phyloP scores from a whole-genome alignment of 2,888 invertebrate species.

The Tubulanus polymorphus region DNA sequence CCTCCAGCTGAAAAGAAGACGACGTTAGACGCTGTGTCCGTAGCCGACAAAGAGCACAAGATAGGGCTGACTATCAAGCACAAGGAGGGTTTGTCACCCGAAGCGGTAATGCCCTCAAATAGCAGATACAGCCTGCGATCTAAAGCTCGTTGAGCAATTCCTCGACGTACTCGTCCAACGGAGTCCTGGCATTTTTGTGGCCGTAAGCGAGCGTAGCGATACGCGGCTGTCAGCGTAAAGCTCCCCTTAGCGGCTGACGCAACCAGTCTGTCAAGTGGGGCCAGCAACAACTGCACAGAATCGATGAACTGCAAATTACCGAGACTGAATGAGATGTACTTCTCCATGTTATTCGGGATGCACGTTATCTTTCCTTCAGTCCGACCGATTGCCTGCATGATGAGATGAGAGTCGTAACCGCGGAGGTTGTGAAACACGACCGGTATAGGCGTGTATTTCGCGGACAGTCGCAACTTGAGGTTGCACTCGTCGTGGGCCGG shows the following conservation, averaged over 20 bases:
- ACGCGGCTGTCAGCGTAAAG: conserved; percentile 8
- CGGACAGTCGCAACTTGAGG: conserved; percentile 12
- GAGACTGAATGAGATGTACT: conserved; percentile 23
- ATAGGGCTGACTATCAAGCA: neutral
- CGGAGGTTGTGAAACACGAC: conserved; percentile 21
- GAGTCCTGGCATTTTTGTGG: neutral
- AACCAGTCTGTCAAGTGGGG: conserved; percentile 15
- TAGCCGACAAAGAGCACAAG: neutral
- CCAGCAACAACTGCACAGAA: conserved; percentile 12
- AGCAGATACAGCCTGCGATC: neutral
- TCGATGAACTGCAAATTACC: conserved; percentile 24
- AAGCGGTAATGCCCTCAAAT: neutral
- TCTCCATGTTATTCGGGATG: conserved; percentile 20
- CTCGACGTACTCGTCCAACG: neutral
- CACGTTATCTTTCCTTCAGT: conserved; percentile 4
- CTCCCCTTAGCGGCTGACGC: conserved; percentile 1
- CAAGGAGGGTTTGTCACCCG: neutral
- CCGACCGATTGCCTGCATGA: conserved; percentile 14
- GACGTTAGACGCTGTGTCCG: neutral
- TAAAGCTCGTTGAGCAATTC: neutral
- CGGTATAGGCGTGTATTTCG: conserved; percentile 13
- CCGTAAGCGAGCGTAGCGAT: conserved; percentile 10
- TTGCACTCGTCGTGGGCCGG: conserved; percentile 20
- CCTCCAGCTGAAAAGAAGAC: neutral
- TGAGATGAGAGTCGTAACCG: conserved; percentile 18